Evolutionary conservation across 2,797 vertebrate genomes (phyloP).

Genomic region (Austrolebias charrua): DNA sequence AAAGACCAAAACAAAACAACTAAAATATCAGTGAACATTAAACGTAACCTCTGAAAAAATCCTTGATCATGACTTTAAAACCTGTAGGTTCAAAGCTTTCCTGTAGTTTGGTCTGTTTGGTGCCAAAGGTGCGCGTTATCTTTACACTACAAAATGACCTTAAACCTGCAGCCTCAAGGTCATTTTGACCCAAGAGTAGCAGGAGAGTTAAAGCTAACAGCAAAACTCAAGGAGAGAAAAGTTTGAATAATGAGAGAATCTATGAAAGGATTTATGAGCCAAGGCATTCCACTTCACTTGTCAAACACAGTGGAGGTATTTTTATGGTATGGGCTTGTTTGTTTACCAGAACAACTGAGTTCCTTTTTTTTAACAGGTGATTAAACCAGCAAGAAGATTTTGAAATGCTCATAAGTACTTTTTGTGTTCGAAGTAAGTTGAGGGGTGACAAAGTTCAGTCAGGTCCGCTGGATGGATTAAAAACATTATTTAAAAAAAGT

Average conservation of each 20-base stretch:
- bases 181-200: too few species aligned
- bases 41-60: too few species aligned
- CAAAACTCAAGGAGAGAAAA: not conserved
- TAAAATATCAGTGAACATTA: too few species aligned
- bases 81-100: not conserved
- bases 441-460: too few species aligned
- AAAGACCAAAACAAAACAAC: too few species aligned
- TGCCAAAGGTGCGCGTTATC: not conserved
- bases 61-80: not conserved
- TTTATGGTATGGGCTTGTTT: not conserved
- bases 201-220: not conserved
- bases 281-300: not conserved
- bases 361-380: not conserved
- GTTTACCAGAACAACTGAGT: not conserved
- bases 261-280: not conserved
- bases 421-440: too few species aligned
- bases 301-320: slow-evolving; percentile 7
- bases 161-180: too few species aligned
- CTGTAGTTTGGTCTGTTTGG: too few species aligned
- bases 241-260: not conserved
- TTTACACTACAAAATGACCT: too few species aligned
- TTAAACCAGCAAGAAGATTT: not conserved
- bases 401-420: not conserved
- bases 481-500: too few species aligned
- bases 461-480: too few species aligned